A percentile compares a stretch with the other conserved stretches of the same genome.
Evolutionary conservation across 2,113 vertebrate species (phyloP).

Genomic region (Vidua chalybeata): DNA sequence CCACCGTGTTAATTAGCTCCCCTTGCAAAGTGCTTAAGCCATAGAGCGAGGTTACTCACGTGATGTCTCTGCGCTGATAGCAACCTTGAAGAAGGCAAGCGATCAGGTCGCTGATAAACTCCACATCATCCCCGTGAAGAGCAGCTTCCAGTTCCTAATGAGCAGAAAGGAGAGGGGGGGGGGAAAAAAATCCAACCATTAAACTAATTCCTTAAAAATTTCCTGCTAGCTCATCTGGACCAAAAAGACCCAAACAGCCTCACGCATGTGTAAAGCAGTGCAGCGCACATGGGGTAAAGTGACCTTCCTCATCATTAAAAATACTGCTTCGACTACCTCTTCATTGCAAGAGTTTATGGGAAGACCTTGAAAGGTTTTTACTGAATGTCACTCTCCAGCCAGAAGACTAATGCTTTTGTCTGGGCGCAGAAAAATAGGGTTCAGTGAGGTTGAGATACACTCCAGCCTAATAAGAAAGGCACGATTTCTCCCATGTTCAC

Average conservation of each 20-base stretch:
- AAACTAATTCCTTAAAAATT: conserved; percentile 20
- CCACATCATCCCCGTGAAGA: conserved; percentile 87
- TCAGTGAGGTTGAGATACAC: conserved; percentile 11
- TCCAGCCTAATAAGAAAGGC: background rate
- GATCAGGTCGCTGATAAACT: conserved; percentile 92
- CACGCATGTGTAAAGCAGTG: background rate
- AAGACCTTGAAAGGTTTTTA: conserved; percentile 55
- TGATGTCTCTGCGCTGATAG: conserved; percentile 96
- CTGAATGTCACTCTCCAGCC: background rate
- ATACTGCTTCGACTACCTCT: background rate
- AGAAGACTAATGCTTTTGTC: conserved; percentile 25
- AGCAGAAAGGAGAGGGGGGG: background rate
- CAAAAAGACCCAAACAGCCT: background rate
- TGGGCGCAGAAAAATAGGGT: background rate
- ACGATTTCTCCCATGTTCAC: background rate
- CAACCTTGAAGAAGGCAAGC: conserved; percentile 95
- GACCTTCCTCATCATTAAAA: background rate
- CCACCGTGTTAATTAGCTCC: conserved; percentile 13
- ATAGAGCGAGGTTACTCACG: conserved; percentile 79
- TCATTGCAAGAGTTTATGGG: background rate
- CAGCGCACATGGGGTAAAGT: background rate
- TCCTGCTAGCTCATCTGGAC: background rate
- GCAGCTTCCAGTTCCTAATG: conserved; percentile 94
- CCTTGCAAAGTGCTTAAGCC: background rate
- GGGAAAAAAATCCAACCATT: background rate